Percentiles rank a stretch among this genome's conserved stretches.
Conservation (phyloP, 2,797 vertebrate species). For the Melanitta fusca region DNA sequence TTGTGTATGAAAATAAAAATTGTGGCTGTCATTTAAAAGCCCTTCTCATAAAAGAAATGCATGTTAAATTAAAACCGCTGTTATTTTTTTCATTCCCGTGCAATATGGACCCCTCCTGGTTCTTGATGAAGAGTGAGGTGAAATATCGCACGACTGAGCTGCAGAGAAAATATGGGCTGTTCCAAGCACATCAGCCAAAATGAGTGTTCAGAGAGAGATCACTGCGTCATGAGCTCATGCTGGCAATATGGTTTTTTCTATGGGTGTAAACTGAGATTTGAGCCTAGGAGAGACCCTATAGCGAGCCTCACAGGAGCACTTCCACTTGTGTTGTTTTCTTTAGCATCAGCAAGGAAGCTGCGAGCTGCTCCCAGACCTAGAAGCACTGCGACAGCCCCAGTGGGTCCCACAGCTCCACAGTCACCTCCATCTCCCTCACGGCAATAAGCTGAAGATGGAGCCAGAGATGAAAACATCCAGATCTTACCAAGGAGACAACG, state of each 20-base stretch:
- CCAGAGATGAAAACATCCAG: background rate
- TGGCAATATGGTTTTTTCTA: conserved; percentile 9
- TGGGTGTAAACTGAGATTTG: conserved; percentile 28
- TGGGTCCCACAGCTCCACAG: fast-evolving
- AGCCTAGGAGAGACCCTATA: conserved; percentile 28
- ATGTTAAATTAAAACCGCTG: conserved; percentile 25
- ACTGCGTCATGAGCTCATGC: conserved; percentile 58
- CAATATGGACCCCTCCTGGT: background rate
- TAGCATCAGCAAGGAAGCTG: background rate
- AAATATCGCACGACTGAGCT: conserved; percentile 37
- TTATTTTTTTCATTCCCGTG: background rate
- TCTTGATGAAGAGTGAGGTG: conserved; percentile 58
- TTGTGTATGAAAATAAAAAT: conserved; percentile 25
- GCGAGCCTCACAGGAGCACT: background rate
- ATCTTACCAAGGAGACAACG: background rate
- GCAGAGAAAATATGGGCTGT: conserved; percentile 43
- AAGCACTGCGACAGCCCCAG: background rate
- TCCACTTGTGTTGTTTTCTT: background rate
- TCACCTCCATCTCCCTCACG: background rate
- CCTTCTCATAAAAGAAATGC: conserved; percentile 35
- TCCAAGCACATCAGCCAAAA: conserved; percentile 39
- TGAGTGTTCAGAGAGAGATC: conserved; percentile 46
- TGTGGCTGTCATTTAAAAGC: conserved; percentile 3
- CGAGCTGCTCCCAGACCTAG: background rate
- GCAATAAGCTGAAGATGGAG: background rate